Conservation (phyloP, 2,888 invertebrate species). For the Rhodophaea formosa region DNA sequence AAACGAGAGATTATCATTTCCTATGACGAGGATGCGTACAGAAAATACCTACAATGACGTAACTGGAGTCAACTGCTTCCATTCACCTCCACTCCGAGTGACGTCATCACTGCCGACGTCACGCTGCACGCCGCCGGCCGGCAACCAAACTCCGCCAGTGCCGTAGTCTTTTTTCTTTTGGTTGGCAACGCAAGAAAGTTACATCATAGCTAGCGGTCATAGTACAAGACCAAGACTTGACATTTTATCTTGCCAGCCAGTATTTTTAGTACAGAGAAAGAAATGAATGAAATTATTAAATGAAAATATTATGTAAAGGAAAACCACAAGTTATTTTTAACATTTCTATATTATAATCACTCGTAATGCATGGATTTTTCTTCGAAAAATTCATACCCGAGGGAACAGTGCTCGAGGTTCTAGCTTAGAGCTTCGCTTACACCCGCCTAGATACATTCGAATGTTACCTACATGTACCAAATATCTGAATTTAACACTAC, state of each 20-base stretch:
- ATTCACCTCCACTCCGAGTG: not conserved
- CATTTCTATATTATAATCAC: constrained; percentile 64
- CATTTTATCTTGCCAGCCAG: not conserved
- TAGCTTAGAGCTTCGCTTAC: constrained; percentile 34
- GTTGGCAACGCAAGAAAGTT: not conserved
- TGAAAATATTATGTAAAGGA: constrained; percentile 37
- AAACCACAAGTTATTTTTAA: constrained; percentile 45
- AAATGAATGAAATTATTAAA: constrained; percentile 22
- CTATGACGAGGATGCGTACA: not conserved
- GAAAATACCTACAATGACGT: not conserved
- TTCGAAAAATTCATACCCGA: constrained; percentile 66
- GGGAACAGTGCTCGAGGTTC: constrained; percentile 36
- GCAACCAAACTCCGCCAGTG: not conserved
- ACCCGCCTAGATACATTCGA: constrained; percentile 23
- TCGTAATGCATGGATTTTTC: constrained; percentile 66
- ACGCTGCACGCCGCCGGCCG: not conserved
- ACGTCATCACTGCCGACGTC: not conserved
- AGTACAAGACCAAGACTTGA: not conserved
- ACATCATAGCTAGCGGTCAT: not conserved
- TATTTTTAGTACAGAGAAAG: not conserved
- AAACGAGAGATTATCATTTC: not conserved
- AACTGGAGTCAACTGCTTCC: not conserved
- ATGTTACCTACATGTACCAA: constrained; percentile 36
- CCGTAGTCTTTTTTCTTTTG: not conserved
- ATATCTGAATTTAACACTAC: constrained; percentile 39